Evolutionary conservation across 2,113 vertebrate species (phyloP).

Genomic region (Micromys minutus): DNA sequence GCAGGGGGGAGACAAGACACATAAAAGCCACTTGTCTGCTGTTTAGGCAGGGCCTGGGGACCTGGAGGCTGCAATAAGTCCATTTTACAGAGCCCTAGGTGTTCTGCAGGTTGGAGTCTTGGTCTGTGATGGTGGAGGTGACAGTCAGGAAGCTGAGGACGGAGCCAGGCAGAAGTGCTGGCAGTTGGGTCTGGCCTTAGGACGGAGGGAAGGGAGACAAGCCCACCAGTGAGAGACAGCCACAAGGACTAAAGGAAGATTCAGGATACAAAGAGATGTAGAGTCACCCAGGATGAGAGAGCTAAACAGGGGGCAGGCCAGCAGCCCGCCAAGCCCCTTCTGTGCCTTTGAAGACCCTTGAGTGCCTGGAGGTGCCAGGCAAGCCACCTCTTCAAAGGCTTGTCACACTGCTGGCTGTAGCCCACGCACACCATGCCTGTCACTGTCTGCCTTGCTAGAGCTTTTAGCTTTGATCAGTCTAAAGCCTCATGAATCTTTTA

Average conservation of each 20-base stretch:
- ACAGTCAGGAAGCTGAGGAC: neutral
- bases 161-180: neutral
- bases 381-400: constrained; percentile 84
- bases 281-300: neutral
- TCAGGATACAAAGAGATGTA: constrained; percentile 60
- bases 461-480: constrained; percentile 85
- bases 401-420: constrained; percentile 66
- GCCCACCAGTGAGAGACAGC: constrained; percentile 46
- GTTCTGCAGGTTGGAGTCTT: neutral
- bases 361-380: constrained; percentile 73
- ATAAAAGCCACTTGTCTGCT: neutral
- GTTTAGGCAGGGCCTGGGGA: neutral
- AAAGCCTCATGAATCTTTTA: constrained; percentile 82
- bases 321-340: constrained; percentile 65
- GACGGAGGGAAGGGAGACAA: neutral
- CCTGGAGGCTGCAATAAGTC: too few relatives aligned
- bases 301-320: neutral
- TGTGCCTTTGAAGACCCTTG: constrained; percentile 82
- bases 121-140: too few relatives aligned
- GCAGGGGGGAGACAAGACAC: neutral
- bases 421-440: constrained; percentile 73
- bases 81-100: neutral
- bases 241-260: constrained; percentile 28
- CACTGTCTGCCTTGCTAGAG: constrained; percentile 69
- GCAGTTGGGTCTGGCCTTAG: neutral